Percentiles rank a stretch among this genome's conserved stretches.
phyloP scores from a whole-genome alignment of 1,140 invertebrate species.

The Panagrolaimus sp. region DNA sequence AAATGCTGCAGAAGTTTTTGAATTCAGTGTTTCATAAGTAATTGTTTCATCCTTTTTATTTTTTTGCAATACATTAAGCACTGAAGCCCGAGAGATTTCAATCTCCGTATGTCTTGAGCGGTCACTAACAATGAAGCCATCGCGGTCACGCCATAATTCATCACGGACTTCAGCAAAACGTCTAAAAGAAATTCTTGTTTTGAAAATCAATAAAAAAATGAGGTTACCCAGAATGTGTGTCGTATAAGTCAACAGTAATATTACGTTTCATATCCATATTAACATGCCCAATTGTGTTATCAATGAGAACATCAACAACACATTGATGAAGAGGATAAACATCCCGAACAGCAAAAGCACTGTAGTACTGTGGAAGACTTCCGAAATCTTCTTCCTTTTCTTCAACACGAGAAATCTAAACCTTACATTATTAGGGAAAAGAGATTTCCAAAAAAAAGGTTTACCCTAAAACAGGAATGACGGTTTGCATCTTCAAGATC shows the following conservation, averaged over 20 bases:
- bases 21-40: constrained; percentile 9
- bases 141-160: constrained; percentile 39
- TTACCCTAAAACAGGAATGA: neutral
- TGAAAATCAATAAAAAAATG: neutral
- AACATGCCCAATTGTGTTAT: constrained; percentile 32
- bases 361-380: constrained; percentile 46
- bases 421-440: neutral
- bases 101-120: constrained; percentile 37
- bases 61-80: constrained; percentile 7
- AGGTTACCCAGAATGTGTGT: constrained; percentile 29
- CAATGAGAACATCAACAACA: constrained; percentile 37
- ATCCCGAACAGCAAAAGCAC: constrained; percentile 40
- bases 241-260: constrained; percentile 44
- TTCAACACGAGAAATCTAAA: constrained; percentile 20
- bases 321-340: constrained; percentile 42
- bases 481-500: neutral
- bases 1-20: constrained; percentile 21
- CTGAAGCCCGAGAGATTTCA: constrained; percentile 26
- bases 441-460: too few species aligned
- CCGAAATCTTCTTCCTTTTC: constrained; percentile 31
- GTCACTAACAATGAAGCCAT: constrained; percentile 42
- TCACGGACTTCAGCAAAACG: constrained; percentile 30
- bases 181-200: constrained; percentile 13
- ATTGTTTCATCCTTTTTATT: neutral
- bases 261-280: constrained; percentile 39